Evolutionary conservation across 1,140 invertebrate genomes (phyloP), one percentile per base, ranked within the genome.

Genomic region (Cataglyphis hispanica): DNA sequence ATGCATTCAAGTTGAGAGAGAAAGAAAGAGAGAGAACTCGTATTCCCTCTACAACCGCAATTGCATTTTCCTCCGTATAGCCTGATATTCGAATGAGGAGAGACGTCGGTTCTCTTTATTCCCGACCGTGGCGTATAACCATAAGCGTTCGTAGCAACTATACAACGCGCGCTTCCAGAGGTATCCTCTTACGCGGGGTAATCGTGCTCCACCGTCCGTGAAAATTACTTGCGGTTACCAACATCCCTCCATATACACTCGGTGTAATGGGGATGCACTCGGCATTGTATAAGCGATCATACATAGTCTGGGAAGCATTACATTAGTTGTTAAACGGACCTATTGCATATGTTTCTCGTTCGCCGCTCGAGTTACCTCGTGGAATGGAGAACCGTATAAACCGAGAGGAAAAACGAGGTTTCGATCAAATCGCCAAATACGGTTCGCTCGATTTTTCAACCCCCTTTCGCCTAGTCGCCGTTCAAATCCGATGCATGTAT

Each of bases 181-280:
- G 25, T 40, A 31, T 1, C 64, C 40, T 22, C 63, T 84, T 50
- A 46, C 27, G 43, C 58, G 19, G 25, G 27, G 40, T 77, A 76
- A 63, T 43, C 81, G 72, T 50, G 70, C 7, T 27, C 11, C 10
- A 31, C 46, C 72, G 63, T 50, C 81, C 81, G 72, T 34, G 72
- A 84, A 84, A 75, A 84, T 84, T 63, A 76, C 40, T 76, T 76
- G 81, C 43, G 81, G 43, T 84, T 77, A 78, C 13, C 11, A 77
- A 64, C 56, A 77, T 50, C 60, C 46, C 58, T n/a, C 56, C 13
- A 77, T 31, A 40, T 37, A 37, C 3, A 16, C 43, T 16, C 40
- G 43, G 11, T 25, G 19, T 40, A 58, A 70, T 31, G 0, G 66
- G 34, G 34, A 72, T 60, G 53, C 53, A 81, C 19, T 81, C 50